phyloP scores from a whole-genome alignment of 1,140 invertebrate genomes.

The Lethrus apterus region DNA sequence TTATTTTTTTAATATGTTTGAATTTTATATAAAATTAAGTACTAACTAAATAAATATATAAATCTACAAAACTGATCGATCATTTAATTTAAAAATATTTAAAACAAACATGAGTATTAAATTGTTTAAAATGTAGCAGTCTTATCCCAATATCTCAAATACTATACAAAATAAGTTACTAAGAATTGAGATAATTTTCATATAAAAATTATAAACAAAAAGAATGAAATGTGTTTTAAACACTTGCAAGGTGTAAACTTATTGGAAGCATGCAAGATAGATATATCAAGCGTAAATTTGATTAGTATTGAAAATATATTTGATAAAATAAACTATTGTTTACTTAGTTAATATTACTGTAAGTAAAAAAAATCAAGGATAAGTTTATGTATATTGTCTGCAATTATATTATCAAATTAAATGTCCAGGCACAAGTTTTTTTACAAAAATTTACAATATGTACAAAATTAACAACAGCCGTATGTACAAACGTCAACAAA shows the following conservation, averaged over 20 bases:
- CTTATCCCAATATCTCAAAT: conserved; percentile 9
- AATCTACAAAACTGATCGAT: conserved; percentile 12
- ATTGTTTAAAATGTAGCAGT: conserved; percentile 4
- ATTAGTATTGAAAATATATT: no score
- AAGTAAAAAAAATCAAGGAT: no score
- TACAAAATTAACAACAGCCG: conserved; percentile 7
- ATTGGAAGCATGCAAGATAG: no score
- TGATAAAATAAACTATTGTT: no score
- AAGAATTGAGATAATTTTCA: no score
- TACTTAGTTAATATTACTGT: no score
- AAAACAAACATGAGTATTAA: conserved; percentile 16
- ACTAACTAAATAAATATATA: conserved; percentile 24
- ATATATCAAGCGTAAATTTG: no score
- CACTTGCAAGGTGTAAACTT: no score
- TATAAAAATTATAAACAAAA: no score
- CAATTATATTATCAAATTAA: conserved; percentile 9
- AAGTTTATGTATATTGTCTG: no score
- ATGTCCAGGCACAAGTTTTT: conserved; percentile 17
- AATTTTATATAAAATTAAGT: conserved; percentile 19
- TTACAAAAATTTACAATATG: conserved; percentile 24
- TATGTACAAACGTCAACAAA: conserved; percentile 9
- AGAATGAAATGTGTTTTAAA: no score
- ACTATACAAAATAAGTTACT: no score
- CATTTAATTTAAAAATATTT: conserved; percentile 18
- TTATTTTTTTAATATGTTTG: conserved; percentile 10